Conservation (phyloP, 2,888 invertebrate species). For the Melinaea menophilus region DNA sequence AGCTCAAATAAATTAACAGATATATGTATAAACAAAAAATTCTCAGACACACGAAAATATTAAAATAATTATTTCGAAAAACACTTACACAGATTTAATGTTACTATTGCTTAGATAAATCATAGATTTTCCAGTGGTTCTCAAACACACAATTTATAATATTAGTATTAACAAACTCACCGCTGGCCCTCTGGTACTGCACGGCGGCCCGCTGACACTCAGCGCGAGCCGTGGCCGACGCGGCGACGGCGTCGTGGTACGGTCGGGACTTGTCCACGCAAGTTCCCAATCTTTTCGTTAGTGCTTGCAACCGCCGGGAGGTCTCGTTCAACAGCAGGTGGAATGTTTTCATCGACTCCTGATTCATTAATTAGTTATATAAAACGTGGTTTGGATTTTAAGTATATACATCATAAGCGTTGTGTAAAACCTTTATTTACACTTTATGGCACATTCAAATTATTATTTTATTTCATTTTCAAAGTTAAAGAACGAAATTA, state of each 20-base stretch:
- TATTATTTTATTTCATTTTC: too few species aligned
- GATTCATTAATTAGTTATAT: slow-evolving; percentile 25
- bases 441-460: too few species aligned
- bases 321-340: slow-evolving; percentile 90
- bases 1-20: too few species aligned
- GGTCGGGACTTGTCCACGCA: slow-evolving; percentile 94
- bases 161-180: slow-evolving; percentile 60
- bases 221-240: slow-evolving; percentile 85
- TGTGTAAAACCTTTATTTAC: too few species aligned
- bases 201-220: slow-evolving; percentile 95
- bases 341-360: slow-evolving; percentile 97
- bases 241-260: slow-evolving; percentile 90
- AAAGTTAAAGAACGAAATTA: too few species aligned
- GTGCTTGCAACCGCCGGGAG: slow-evolving; percentile 86
- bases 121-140: too few species aligned
- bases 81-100: too few species aligned
- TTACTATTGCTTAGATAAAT: too few species aligned
- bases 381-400: not conserved
- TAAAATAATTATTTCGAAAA: too few species aligned
- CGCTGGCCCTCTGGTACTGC: slow-evolving; percentile 92
- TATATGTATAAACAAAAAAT: too few species aligned
- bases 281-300: slow-evolving; percentile 88
- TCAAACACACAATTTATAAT: too few species aligned
- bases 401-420: not conserved
- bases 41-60: too few species aligned